phyloP scores from a whole-genome alignment of 2,888 invertebrate species.

The Gortyna flavago region DNA sequence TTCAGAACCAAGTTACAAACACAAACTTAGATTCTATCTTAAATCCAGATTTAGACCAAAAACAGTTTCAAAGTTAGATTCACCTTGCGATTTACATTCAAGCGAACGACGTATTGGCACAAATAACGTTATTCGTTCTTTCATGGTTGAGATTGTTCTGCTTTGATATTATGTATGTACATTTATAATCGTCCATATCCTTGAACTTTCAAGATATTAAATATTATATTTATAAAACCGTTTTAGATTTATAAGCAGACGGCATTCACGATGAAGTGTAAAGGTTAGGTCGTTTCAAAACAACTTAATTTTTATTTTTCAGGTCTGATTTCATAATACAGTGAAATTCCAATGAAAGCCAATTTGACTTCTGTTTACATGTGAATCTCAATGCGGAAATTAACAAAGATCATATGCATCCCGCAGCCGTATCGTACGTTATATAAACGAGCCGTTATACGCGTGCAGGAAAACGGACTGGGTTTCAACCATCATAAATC shows the following conservation, averaged over 20 bases:
- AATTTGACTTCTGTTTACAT: not conserved
- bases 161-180: not conserved
- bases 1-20: constrained; percentile 43
- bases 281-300: not conserved
- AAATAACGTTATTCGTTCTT: constrained; percentile 22
- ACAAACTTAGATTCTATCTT: constrained; percentile 55
- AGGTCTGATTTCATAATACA: not conserved
- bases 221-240: not conserved
- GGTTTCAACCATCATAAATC: constrained; percentile 65
- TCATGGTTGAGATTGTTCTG: not conserved
- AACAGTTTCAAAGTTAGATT: constrained; percentile 54
- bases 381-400: not conserved
- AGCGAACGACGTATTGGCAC: constrained; percentile 1
- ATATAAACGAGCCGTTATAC: constrained; percentile 12
- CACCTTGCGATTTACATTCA: constrained; percentile 35
- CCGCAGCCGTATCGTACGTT: not conserved
- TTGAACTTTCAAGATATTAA: not conserved
- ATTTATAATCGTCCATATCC: not conserved
- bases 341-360: not conserved
- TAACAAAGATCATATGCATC: not conserved
- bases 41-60: constrained; percentile 58
- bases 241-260: not conserved
- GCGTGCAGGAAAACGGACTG: constrained; percentile 29
- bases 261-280: not conserved
- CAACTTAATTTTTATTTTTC: too few relatives aligned